Evolutionary conservation across 2,797 vertebrate species (phyloP), one percentile per base, ranked within the genome.

Genomic region (Propithecus perrieri): DNA sequence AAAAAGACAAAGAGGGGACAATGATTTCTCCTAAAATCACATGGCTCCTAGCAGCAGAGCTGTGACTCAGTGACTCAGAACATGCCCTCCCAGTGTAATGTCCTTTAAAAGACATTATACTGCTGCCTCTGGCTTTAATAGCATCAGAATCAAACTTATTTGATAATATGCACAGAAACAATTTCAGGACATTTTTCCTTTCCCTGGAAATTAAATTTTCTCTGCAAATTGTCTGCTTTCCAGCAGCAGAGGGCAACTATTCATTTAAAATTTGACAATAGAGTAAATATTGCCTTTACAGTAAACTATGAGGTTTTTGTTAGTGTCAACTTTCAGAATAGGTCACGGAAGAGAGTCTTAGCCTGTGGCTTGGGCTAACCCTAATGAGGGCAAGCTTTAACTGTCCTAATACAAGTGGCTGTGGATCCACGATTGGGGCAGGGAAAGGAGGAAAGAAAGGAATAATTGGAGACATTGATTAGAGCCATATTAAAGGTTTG

Each of bases 141-240:
- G 35, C 15, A 28, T 46, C 41, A 33, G 12, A 41, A 57, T 67
- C 6, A 65, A 88, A 67, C 1, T 43, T 71, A n/a, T 15, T 89
- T 89, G 74, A 72, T 38, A 33, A 78, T 59, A 83, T 30, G 2
- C 24, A 63, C 2, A 79, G 48, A 87, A 87, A 80, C 12, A 2
- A 93, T 59, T 63, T 78, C n/a, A 87, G 71, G 35, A 41, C 26
- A 72, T 35, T 81, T 96, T 59, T 46, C n/a, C 17, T 35, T 85
- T 50, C 8, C 33, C 46, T 76, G 38, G 8, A 78, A 90, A 90
- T 59, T 83, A 15, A 90, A 75, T 93, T 72, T 94, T 96, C 71
- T 78, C 61, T 67, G 35, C 9, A 95, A 59, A 84, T 89, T 30
- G 4, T 86, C 33, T 55, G 50, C 22, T 89, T 86, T 89, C 46